Evolutionary conservation across 2,113 vertebrate genomes (phyloP).

Genomic region (Phylloscopus trochilus): DNA sequence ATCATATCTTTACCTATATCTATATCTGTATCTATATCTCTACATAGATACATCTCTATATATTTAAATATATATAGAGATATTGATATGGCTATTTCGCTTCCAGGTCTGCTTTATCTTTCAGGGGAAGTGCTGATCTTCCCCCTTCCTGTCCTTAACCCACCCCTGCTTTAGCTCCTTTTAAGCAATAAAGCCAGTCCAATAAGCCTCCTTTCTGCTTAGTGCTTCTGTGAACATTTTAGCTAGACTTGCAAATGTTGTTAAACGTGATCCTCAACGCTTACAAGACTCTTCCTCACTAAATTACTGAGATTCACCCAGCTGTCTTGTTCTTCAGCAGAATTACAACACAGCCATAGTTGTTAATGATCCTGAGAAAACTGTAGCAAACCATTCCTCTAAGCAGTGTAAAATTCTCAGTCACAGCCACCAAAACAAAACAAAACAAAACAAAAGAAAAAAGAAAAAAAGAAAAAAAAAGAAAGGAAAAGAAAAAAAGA

Average conservation of each 20-base stretch:
- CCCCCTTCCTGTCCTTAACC: background rate
- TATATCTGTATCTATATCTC: too few relatives aligned
- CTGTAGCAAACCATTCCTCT: background rate
- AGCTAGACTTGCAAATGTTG: background rate
- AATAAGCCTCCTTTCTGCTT: background rate
- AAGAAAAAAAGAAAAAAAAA: background rate
- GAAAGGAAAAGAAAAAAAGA: background rate
- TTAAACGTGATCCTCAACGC: background rate
- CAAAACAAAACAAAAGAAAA: too few relatives aligned
- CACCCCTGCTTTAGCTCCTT: background rate
- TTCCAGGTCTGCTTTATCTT: background rate
- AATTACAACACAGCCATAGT: background rate
- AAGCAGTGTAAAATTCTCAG: conserved; percentile 31
- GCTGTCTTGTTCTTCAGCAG: background rate
- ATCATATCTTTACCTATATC: too few relatives aligned
- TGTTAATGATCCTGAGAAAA: background rate
- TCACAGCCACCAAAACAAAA: background rate
- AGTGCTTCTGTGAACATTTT: background rate
- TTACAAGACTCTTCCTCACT: background rate
- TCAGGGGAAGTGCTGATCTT: background rate
- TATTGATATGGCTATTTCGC: background rate
- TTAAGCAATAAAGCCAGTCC: background rate
- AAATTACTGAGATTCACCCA: background rate
- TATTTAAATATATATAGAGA: background rate
- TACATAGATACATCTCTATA: background rate